Evolutionary conservation across 1,140 invertebrate species (phyloP).

Genomic region (Limonius californicus): DNA sequence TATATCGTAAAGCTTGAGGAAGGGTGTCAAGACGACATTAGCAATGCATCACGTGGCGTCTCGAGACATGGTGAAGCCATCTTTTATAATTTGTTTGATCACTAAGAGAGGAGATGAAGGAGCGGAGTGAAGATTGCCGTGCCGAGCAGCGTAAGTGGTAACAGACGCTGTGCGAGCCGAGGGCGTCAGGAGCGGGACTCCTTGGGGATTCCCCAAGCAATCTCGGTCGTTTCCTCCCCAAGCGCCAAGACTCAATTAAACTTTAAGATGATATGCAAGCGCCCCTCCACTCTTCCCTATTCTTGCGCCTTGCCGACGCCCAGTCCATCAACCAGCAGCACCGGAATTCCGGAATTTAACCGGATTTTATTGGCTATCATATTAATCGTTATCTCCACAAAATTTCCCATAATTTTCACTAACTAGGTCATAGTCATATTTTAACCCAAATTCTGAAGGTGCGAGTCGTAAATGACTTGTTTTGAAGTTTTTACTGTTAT

Average conservation of each 20-base stretch:
- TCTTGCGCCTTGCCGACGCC: conserved; percentile 18
- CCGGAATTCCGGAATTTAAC: conserved; percentile 1
- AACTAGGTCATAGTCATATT: too few species aligned
- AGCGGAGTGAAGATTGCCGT: conserved; percentile 22
- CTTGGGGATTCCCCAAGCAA: conserved; percentile 49
- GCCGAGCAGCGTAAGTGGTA: conserved; percentile 34
- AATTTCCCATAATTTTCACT: too few species aligned
- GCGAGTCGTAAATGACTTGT: too few species aligned
- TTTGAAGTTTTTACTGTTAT: too few species aligned
- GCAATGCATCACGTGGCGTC: conserved; percentile 14
- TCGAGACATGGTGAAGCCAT: conserved; percentile 19
- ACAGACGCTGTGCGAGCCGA: conserved; percentile 35
- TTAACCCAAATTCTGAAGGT: too few species aligned
- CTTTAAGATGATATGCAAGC: conserved; percentile 66
- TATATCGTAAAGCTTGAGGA: conserved; percentile 10
- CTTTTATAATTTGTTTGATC: conserved; percentile 35
- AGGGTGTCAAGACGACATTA: conserved; percentile 16
- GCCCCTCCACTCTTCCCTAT: conserved; percentile 37
- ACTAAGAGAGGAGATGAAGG: conserved; percentile 28
- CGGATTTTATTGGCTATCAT: not conserved
- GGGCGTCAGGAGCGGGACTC: conserved; percentile 44
- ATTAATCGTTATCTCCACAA: not conserved
- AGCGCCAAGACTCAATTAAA: conserved; percentile 64
- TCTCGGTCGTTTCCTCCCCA: conserved; percentile 53
- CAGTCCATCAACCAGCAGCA: conserved; percentile 4